phyloP scores from a whole-genome alignment of 37 sponge, comb jelly and placozoan species.

The Crambe crambe region DNA sequence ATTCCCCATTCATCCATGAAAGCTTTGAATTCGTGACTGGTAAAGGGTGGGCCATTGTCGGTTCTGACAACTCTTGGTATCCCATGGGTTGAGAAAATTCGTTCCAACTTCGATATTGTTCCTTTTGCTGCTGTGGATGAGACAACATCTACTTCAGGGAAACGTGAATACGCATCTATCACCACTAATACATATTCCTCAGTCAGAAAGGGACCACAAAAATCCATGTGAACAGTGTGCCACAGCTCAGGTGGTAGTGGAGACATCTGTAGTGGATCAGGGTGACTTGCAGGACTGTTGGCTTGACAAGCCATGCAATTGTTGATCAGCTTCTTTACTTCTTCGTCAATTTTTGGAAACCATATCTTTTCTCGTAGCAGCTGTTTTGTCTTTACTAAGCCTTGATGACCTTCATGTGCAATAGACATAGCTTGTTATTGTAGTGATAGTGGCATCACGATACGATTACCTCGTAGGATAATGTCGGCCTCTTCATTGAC shows the following conservation, averaged over 20 bases:
- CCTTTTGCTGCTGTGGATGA: conserved; percentile 37
- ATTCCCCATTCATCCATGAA: conserved; percentile 44
- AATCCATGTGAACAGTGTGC: conserved; percentile 49
- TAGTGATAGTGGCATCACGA: conserved; percentile 34
- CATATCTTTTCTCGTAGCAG: conserved; percentile 46
- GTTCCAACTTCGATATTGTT: conserved; percentile 41
- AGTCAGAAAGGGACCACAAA: conserved; percentile 56
- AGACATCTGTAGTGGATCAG: conserved; percentile 46
- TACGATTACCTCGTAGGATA: conserved; percentile 35
- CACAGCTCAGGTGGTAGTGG: conserved; percentile 47
- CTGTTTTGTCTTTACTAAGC: conserved; percentile 38
- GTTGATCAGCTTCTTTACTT: conserved; percentile 4
- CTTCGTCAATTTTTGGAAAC: conserved; percentile 33
- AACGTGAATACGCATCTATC: conserved; percentile 62
- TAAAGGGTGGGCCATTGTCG: conserved; percentile 54
- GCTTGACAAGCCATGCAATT: conserved; percentile 15
- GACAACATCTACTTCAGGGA: conserved; percentile 54
- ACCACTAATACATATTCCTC: conserved; percentile 48
- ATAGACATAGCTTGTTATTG: conserved; percentile 6
- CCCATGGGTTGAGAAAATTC: conserved; percentile 51
- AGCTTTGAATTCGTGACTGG: conserved; percentile 18
- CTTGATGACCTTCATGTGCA: conserved; percentile 53
- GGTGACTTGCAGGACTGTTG: conserved; percentile 7
- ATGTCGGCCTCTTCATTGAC: conserved; percentile 18
- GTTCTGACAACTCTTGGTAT: conserved; percentile 24